Evolutionary conservation across 2,797 vertebrate species (phyloP), one percentile per base, ranked within the genome.

Genomic region (Phaenicophaeus curvirostris): DNA sequence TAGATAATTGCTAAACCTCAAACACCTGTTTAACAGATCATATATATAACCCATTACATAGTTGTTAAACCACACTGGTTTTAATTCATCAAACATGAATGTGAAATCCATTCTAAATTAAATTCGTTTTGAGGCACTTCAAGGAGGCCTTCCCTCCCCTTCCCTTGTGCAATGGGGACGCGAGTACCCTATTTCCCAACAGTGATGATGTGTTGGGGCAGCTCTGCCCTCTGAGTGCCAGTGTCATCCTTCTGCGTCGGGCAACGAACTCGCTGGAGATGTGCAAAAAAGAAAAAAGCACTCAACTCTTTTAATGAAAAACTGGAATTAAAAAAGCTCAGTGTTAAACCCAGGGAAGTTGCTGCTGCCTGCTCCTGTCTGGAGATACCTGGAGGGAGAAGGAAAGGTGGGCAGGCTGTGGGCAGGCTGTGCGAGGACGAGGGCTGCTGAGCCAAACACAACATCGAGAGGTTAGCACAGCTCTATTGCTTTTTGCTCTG

Each of bases 1-100:
- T 96, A 96, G 94, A 94, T 96, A 96, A 95, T 95, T 96, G 95
- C 93, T 91, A 97, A 96, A 96, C 95, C 96, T 97, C 96, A 95
- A 94, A 94, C 95, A 96, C 95, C 94, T 96, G 96, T 94, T 96
- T 97, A 96, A 96, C 96, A 96, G 94, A 94, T 95, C 95, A 84
- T 95, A 85, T 96, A 93, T 96, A 96, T 93, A 91, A 88, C 89
- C 92, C 96, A 95, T 95, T 93, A 91, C 92, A 96, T 92, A 89
- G 92, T 35, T 96, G 94, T 94, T 94, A 96, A 97, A 96, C 96
- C 96, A 54, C 95, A 88, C 57, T 95, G 95, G 89, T 69, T 96
- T 94, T 95, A 95, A 96, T 94, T 91, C 93, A 87, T 95, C 93
- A 68, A 73, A 83, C 2, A 24, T 2, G 15, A 88, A 94, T 81